Conservation (phyloP, 37 sponge, comb jelly and placozoan genomes). For the Amphimedon queenslandica region DNA sequence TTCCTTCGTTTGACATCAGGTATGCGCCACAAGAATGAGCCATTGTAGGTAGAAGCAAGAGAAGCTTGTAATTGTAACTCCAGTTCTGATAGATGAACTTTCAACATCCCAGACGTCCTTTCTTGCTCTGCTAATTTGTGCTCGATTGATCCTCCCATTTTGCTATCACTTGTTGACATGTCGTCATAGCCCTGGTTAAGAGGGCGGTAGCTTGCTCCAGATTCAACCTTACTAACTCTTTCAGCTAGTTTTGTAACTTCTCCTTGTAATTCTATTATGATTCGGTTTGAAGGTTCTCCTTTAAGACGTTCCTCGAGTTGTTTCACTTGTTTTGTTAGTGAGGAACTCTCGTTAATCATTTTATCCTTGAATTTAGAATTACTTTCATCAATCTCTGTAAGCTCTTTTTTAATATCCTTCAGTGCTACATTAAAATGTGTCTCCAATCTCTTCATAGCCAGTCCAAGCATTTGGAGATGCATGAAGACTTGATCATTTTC, state of each 20-base stretch:
- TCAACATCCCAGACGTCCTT: conserved; percentile 17
- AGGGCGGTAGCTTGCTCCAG: not conserved
- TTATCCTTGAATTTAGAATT: too few relatives aligned
- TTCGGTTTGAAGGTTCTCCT: too few relatives aligned
- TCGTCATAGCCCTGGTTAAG: conserved; percentile 3
- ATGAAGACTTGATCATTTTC: not conserved
- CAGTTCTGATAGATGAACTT: conserved; percentile 29
- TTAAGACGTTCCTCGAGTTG: too few relatives aligned
- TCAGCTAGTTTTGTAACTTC: not conserved
- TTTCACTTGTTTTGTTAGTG: too few relatives aligned
- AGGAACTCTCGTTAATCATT: too few relatives aligned
- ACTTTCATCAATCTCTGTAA: too few relatives aligned
- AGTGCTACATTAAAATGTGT: too few relatives aligned
- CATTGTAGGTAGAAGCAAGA: conserved; percentile 20
- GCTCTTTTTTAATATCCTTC: too few relatives aligned
- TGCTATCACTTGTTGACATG: conserved; percentile 2
- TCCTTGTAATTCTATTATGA: not conserved
- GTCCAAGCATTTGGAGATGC: not conserved
- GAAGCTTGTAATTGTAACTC: conserved; percentile 29
- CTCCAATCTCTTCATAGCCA: not conserved
- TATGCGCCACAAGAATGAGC: conserved; percentile 27
- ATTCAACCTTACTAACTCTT: not conserved
- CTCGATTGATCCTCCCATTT: conserved; percentile 32
- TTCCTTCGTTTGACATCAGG: conserved; percentile 34
- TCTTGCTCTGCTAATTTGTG: conserved; percentile 44